Conservation (phyloP, 2,888 invertebrate genomes). For the Adelognathus sp. region DNA sequence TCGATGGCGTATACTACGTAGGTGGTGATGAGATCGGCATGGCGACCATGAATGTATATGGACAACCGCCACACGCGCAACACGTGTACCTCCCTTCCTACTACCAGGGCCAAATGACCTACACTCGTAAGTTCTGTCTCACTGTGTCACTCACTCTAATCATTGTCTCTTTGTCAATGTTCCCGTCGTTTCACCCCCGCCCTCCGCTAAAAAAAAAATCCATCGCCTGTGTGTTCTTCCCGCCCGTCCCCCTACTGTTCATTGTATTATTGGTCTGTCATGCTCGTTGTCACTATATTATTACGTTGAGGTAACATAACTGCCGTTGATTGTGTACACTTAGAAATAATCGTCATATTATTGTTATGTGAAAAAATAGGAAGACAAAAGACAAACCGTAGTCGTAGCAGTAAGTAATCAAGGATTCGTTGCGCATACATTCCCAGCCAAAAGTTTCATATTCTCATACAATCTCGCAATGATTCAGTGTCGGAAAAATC, state of each 20-base stretch:
- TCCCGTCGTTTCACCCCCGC: slow-evolving; percentile 47
- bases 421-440: no score
- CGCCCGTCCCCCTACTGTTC: slow-evolving; percentile 33
- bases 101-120: slow-evolving; percentile 90
- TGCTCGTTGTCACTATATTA: slow-evolving; percentile 53
- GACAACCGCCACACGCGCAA: slow-evolving; percentile 88
- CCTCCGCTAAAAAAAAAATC: no score
- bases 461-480: no score
- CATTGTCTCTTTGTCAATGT: slow-evolving; percentile 63
- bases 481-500: no score
- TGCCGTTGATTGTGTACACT: slow-evolving; percentile 16
- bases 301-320: slow-evolving; percentile 57
- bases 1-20: slow-evolving; percentile 71
- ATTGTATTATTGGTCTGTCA: slow-evolving; percentile 60
- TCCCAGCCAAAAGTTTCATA: no score
- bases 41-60: slow-evolving; percentile 85
- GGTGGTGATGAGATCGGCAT: slow-evolving; percentile 81
- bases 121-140: slow-evolving; percentile 88
- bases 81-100: slow-evolving; percentile 93
- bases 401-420: neutral
- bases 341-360: slow-evolving; percentile 1
- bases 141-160: slow-evolving; percentile 65
- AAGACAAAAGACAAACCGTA: neutral
- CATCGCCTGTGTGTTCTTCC: slow-evolving; percentile 42
- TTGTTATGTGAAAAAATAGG: neutral